phyloP scores from a whole-genome alignment of 2,113 vertebrate genomes.

The Cyphomyrus discorhynchus region DNA sequence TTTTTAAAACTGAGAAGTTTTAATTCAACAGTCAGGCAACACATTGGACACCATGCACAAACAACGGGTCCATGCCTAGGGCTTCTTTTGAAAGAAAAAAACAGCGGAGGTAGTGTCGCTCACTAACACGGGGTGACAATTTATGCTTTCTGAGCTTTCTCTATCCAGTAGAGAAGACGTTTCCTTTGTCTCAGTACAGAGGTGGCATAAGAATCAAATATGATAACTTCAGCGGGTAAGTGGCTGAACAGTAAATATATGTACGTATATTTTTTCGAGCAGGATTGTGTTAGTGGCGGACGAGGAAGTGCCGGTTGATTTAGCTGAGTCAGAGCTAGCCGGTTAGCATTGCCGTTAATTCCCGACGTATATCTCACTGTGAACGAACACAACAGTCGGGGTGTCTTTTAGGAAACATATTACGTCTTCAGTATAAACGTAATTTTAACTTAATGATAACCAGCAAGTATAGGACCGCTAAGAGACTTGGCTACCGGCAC shows the following conservation, averaged over 20 bases:
- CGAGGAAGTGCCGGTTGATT: conserved; percentile 49
- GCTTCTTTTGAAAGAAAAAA: conserved; percentile 18
- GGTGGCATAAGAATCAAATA: conserved; percentile 31
- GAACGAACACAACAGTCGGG: neutral
- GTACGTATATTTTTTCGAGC: neutral
- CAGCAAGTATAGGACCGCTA: neutral
- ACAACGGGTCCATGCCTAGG: conserved; percentile 15
- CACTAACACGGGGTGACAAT: neutral
- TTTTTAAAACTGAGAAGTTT: neutral
- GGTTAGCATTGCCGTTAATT: neutral
- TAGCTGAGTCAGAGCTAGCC: conserved; percentile 64
- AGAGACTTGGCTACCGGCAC: neutral
- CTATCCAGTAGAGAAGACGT: neutral
- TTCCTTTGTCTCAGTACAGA: neutral
- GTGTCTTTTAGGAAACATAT: neutral
- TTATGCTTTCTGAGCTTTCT: neutral
- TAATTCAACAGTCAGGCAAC: neutral
- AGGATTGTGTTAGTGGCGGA: neutral
- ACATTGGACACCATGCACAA: neutral
- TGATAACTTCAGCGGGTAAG: conserved; percentile 71
- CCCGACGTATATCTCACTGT: neutral
- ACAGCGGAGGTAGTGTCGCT: neutral
- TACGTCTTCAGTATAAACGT: neutral
- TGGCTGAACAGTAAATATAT: neutral
- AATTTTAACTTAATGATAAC: neutral